Evolutionary conservation across 2,113 vertebrate genomes (phyloP).

Genomic region (Dicrurus megarhynchus): DNA sequence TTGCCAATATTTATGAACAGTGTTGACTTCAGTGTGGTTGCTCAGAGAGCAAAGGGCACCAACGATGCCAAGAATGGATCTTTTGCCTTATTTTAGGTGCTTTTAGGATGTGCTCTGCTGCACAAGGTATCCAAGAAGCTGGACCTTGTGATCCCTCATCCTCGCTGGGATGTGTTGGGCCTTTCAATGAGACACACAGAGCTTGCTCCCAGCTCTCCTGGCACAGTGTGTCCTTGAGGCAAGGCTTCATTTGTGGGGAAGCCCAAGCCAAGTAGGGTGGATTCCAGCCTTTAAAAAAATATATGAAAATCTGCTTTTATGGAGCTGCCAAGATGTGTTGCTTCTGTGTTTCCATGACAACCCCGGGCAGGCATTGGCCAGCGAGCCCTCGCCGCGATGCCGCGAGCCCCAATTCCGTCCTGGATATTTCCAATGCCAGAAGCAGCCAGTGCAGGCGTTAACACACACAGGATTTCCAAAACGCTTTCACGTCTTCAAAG

Average conservation of each 20-base stretch:
- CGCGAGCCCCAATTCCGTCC: neutral
- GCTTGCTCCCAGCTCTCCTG: neutral
- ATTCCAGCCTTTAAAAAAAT: neutral
- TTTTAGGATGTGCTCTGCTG: neutral
- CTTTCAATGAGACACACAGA: fast-evolving
- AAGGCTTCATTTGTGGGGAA: neutral
- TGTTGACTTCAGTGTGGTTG: neutral
- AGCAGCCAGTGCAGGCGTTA: neutral
- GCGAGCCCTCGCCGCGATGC: fast-evolving
- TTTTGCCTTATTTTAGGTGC: neutral
- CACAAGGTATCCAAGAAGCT: neutral
- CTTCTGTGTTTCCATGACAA: neutral
- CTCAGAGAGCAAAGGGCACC: neutral
- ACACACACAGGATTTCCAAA: neutral
- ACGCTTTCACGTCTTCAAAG: neutral
- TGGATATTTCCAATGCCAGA: neutral
- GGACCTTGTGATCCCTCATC: neutral
- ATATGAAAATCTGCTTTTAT: neutral
- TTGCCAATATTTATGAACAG: neutral
- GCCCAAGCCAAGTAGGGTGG: neutral
- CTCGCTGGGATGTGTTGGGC: neutral
- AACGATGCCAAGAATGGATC: neutral
- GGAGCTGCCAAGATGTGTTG: slow-evolving; percentile 3
- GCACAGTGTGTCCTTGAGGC: neutral
- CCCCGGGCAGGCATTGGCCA: neutral